Percentiles rank a stretch among this genome's conserved stretches.
phyloP scores from a whole-genome alignment of 2,797 vertebrate species.

The Chaunax sp. region DNA sequence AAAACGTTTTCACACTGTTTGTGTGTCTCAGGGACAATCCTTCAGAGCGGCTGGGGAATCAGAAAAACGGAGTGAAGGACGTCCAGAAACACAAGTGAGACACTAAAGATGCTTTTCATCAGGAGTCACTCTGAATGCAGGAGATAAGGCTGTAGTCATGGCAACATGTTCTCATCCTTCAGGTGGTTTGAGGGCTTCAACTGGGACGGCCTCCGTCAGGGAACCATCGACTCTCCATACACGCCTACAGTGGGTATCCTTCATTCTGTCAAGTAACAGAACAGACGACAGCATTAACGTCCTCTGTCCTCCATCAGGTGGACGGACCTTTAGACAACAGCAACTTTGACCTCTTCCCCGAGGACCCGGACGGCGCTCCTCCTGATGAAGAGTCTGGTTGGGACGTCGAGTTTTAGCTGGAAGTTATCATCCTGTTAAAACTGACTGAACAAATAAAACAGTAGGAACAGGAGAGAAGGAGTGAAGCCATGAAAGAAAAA shows the following conservation, averaged over 20 bases:
- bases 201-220: slow-evolving; percentile 78
- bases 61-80: slow-evolving; percentile 78
- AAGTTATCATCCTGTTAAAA: too few relatives aligned
- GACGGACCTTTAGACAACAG: slow-evolving; percentile 75
- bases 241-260: slow-evolving; percentile 61
- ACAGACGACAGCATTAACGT: not conserved
- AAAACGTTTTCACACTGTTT: not conserved
- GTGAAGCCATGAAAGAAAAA: slow-evolving; percentile 7
- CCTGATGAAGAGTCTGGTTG: slow-evolving; percentile 77
- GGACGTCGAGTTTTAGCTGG: slow-evolving; percentile 74
- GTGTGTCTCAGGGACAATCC: slow-evolving; percentile 73
- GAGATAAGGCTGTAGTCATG: slow-evolving; percentile 26
- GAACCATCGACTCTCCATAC: slow-evolving; percentile 68
- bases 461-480: not conserved
- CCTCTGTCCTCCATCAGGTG: slow-evolving; percentile 55
- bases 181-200: slow-evolving; percentile 81
- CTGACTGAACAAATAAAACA: not conserved
- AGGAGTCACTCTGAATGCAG: not conserved
- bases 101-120: not conserved
- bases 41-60: slow-evolving; percentile 76
- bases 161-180: slow-evolving; percentile 38
- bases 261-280: not conserved
- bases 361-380: slow-evolving; percentile 67
- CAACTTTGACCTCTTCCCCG: slow-evolving; percentile 79
- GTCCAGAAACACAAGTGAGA: slow-evolving; percentile 82